Conservation (phyloP, 2,888 invertebrate species). For the Tinea pellionella region DNA sequence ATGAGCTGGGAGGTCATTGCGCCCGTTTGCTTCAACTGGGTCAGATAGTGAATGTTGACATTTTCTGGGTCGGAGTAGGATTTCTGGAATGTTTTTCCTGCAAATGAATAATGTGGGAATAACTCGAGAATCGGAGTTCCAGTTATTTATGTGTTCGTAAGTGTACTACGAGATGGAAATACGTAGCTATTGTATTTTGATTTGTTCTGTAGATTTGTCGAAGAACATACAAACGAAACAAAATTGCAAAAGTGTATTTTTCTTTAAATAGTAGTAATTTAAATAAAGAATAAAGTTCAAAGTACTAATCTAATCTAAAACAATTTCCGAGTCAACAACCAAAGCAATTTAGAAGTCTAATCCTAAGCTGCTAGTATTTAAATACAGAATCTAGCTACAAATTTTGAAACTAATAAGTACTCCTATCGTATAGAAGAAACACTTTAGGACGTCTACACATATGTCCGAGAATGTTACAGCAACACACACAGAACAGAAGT, state of each 20-base stretch:
- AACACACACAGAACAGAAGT: no score
- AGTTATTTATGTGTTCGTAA: neutral
- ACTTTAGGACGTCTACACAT: neutral
- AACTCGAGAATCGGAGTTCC: neutral
- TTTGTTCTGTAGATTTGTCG: no score
- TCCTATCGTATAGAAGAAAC: neutral
- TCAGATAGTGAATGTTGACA: conserved; percentile 52
- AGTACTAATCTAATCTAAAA: neutral
- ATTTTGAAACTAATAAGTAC: conserved; percentile 3
- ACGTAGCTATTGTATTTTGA: neutral
- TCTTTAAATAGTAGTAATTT: no score
- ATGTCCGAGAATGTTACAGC: no score
- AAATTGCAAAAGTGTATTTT: no score
- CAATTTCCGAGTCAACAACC: neutral
- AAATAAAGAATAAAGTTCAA: neutral
- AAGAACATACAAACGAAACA: no score
- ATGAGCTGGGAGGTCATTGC: conserved; percentile 29
- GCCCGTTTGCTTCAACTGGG: conserved; percentile 39
- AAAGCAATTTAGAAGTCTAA: neutral
- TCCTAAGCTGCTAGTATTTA: neutral
- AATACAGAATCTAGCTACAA: neutral
- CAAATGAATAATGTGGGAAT: conserved; percentile 32
- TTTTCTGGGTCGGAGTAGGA: conserved; percentile 44
- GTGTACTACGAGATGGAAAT: neutral
- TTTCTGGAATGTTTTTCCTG: conserved; percentile 39